These are phyloP conservation scores for Procambarus clarkii DNA, from an alignment of 1,140 invertebrate genomes.

Conservation along the genomic window DNA sequence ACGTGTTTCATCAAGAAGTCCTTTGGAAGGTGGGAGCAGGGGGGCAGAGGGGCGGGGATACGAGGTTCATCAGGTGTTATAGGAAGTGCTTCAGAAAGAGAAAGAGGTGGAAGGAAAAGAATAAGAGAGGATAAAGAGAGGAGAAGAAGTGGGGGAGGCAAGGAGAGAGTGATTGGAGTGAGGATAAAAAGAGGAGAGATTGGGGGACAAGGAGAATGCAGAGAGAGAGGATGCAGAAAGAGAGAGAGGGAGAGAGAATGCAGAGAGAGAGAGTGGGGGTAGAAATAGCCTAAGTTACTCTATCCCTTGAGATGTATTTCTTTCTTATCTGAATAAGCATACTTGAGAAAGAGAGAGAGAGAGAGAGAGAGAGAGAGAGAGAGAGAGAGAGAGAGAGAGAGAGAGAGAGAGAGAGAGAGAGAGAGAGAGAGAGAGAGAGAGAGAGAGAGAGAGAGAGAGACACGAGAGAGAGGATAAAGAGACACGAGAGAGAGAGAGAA, in stretches of 20 bases:
- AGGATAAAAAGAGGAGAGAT: too few relatives aligned
- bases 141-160: neutral
- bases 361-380: constrained; percentile 2
- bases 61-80: neutral
- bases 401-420: constrained; percentile 4
- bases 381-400: constrained; percentile 14
- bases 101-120: constrained; percentile 7
- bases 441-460: neutral
- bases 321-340: too few relatives aligned
- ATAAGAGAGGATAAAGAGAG: neutral
- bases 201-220: too few relatives aligned
- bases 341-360: too few relatives aligned
- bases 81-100: neutral
- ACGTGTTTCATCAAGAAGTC: constrained; percentile 53
- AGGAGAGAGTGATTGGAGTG: neutral
- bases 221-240: neutral
- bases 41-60: neutral
- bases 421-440: constrained; percentile 12
- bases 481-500: constrained; percentile 32
- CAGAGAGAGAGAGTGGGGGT: neutral
- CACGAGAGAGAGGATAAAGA: neutral
- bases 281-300: too few relatives aligned
- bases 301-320: too few relatives aligned
- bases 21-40: neutral
- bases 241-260: neutral